A percentile compares a stretch with the other conserved stretches of the same genome.
These are phyloP conservation scores for Paratrypauchen microcephalus DNA, from an alignment of 2,797 vertebrate genomes.

Conservation along the genomic window DNA sequence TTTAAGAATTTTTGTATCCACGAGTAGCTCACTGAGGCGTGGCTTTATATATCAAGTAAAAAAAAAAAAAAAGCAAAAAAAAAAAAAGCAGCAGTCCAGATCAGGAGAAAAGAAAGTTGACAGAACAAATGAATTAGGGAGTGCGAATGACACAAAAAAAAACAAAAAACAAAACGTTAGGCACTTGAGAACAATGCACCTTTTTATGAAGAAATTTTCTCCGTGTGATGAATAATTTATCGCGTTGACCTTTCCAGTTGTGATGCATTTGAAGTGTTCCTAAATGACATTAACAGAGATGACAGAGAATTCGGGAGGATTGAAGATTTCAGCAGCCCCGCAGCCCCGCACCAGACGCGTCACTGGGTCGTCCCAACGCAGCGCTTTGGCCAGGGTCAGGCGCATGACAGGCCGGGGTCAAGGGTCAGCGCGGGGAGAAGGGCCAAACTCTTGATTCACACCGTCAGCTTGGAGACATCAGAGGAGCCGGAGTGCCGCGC, in stretches of 20 bases:
- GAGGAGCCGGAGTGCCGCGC: conserved; percentile 66
- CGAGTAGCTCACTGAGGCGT: conserved; percentile 47
- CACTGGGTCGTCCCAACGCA: conserved; percentile 40
- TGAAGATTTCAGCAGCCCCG: not conserved
- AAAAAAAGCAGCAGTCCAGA: conserved; percentile 5
- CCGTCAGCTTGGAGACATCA: conserved; percentile 73
- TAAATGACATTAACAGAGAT: conserved; percentile 5
- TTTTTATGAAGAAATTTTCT: conserved; percentile 5
- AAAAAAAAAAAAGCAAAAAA: not conserved
- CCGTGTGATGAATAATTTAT: conserved; percentile 6
- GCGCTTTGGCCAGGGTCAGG: conserved; percentile 65
- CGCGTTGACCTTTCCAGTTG: not conserved
- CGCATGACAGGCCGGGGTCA: conserved; percentile 74
- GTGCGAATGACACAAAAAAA: conserved; percentile 7
- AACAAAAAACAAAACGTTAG: conserved; percentile 1
- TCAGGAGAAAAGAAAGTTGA: conserved; percentile 15
- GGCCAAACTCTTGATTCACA: conserved; percentile 75
- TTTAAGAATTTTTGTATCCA: conserved; percentile 50
- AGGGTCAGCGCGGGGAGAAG: conserved; percentile 73
- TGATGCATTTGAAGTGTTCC: not conserved
- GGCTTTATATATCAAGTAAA: conserved; percentile 30
- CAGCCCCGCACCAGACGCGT: conserved; percentile 3
- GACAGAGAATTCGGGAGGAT: not conserved
- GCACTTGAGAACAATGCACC: not conserved
- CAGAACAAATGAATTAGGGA: conserved; percentile 7